These are phyloP conservation scores for Odontomachus brunneus DNA, from an alignment of 1,140 invertebrate genomes.

Conservation along the genomic window DNA sequence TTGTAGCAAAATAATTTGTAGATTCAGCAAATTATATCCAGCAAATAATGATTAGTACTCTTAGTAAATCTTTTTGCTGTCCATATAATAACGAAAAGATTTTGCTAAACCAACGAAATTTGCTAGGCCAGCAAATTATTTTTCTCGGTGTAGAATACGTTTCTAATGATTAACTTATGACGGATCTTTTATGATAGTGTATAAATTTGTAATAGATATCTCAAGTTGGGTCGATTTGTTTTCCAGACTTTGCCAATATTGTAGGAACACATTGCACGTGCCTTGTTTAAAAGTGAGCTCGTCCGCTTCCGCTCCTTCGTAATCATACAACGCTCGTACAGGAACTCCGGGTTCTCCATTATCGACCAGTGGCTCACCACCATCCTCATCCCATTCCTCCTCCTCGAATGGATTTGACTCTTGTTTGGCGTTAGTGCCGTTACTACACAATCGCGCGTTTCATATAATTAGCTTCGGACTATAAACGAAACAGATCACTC, in stretches of 20 bases:
- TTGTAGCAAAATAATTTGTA: too few relatives aligned
- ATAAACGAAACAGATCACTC: neutral
- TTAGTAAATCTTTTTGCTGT: too few relatives aligned
- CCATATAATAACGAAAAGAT: too few relatives aligned
- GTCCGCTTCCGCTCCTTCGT: slow-evolving; percentile 97
- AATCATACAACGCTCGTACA: slow-evolving; percentile 98
- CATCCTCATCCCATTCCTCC: slow-evolving; percentile 94
- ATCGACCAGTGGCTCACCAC: slow-evolving; percentile 93
- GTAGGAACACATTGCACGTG: slow-evolving; percentile 78
- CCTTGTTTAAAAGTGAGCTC: slow-evolving; percentile 98
- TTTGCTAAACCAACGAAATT: too few relatives aligned
- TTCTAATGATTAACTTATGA: too few relatives aligned
- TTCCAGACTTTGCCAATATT: neutral
- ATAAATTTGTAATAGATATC: too few relatives aligned
- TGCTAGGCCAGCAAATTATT: too few relatives aligned
- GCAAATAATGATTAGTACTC: too few relatives aligned
- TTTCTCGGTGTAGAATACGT: too few relatives aligned
- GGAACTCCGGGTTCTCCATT: slow-evolving; percentile 96
- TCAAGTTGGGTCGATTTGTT: too few relatives aligned
- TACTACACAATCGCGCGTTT: slow-evolving; percentile 78
- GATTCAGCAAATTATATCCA: too few relatives aligned
- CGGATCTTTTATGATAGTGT: too few relatives aligned
- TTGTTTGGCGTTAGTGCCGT: slow-evolving; percentile 87
- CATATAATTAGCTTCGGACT: neutral
- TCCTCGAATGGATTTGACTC: slow-evolving; percentile 93